These are phyloP conservation scores for Cynoglossus semilaevis DNA, from an alignment of 2,113 vertebrate genomes.

Conservation along the genomic window DNA sequence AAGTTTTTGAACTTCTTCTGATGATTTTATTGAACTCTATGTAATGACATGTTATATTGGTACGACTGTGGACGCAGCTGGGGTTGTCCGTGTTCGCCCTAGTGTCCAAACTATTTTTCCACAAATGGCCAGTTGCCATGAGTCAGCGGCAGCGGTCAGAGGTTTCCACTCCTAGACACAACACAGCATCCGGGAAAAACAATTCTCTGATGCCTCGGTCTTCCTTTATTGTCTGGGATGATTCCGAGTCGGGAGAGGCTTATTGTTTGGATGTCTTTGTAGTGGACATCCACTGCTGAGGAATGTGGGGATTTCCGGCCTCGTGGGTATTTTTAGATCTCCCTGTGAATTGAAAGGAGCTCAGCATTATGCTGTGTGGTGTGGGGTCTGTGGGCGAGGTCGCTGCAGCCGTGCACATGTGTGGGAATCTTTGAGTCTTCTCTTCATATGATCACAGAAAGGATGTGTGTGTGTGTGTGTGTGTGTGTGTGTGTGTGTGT, in stretches of 20 bases:
- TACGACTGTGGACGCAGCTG: slow-evolving; percentile 10
- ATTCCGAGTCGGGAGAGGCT: slow-evolving; percentile 72
- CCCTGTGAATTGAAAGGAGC: slow-evolving; percentile 65
- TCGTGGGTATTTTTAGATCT: slow-evolving; percentile 72
- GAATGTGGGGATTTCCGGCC: slow-evolving; percentile 74
- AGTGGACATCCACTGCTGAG: slow-evolving; percentile 63
- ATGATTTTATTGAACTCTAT: too few relatives aligned
- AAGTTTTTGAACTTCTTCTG: too few relatives aligned
- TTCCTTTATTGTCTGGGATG: slow-evolving; percentile 78
- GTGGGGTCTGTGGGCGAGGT: slow-evolving; percentile 59
- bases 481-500: too few relatives aligned
- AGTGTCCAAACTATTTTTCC: slow-evolving; percentile 58
- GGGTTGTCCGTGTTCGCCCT: slow-evolving; percentile 49
- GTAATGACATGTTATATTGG: not conserved
- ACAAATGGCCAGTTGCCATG: slow-evolving; percentile 65
- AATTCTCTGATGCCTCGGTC: slow-evolving; percentile 66
- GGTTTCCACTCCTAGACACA: slow-evolving; percentile 78
- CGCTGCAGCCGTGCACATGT: slow-evolving; percentile 40
- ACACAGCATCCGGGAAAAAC: slow-evolving; percentile 72
- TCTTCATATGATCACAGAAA: slow-evolving; percentile 41
- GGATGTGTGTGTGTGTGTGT: slow-evolving; percentile 15
- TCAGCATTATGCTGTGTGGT: slow-evolving; percentile 50
- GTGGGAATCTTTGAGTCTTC: slow-evolving; percentile 51
- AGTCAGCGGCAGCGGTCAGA: slow-evolving; percentile 63
- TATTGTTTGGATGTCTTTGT: slow-evolving; percentile 77